Conservation (phyloP, 2,888 invertebrate genomes). For the Rhorus exstirpatorius region DNA sequence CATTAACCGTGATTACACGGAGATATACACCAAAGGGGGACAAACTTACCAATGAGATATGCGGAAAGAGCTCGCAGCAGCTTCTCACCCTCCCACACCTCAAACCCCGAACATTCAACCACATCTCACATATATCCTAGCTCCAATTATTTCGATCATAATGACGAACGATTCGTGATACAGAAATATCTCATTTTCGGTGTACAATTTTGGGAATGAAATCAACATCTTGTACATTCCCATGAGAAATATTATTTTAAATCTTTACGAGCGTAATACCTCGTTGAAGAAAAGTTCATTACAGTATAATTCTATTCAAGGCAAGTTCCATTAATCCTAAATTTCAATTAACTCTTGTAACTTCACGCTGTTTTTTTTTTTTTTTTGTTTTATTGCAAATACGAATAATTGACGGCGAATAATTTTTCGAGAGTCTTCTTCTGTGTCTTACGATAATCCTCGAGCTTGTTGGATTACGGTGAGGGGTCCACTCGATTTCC, state of each 20-base stretch:
- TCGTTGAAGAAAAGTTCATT: too few relatives aligned
- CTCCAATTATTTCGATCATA: constrained; percentile 55
- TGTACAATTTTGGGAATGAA: not conserved
- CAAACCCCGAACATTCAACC: constrained; percentile 4
- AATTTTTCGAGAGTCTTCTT: constrained; percentile 1
- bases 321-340: too few relatives aligned
- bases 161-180: too few relatives aligned
- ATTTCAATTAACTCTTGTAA: too few relatives aligned
- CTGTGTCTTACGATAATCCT: constrained; percentile 46
- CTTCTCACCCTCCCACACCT: not conserved
- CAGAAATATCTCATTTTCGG: not conserved
- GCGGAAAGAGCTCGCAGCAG: constrained; percentile 55
- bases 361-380: not conserved
- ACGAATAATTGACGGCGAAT: constrained; percentile 20
- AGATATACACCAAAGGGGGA: constrained; percentile 58
- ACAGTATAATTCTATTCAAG: too few relatives aligned
- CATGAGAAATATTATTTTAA: too few relatives aligned
- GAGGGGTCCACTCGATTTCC: constrained; percentile 42
- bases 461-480: constrained; percentile 34
- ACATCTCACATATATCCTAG: not conserved
- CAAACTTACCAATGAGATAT: constrained; percentile 49
- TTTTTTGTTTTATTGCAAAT: not conserved
- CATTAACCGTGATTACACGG: constrained; percentile 65
- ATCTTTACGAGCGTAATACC: too few relatives aligned
- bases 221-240: not conserved